A percentile compares a stretch with the other conserved stretches of the same genome.
These are phyloP conservation scores for Pectinophora gossypiella DNA, from an alignment of 1,140 invertebrate genomes.

Conservation along the genomic window DNA sequence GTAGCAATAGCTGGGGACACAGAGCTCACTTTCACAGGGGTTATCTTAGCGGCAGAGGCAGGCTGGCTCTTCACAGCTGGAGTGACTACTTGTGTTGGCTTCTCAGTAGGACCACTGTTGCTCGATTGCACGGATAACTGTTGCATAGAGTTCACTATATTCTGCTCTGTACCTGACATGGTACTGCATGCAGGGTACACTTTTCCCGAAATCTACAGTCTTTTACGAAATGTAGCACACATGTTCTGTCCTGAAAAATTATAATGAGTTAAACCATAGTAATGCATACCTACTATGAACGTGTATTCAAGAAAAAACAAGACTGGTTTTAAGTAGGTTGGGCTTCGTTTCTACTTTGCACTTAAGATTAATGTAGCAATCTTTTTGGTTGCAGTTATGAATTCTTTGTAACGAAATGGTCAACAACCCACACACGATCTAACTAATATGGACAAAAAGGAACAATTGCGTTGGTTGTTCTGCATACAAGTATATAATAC, in stretches of 20 bases:
- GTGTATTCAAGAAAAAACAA: too few relatives aligned
- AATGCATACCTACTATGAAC: too few relatives aligned
- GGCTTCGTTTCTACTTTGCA: background rate
- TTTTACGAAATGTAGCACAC: slow-evolving; percentile 29
- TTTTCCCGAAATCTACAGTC: slow-evolving; percentile 32
- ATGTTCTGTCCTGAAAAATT: slow-evolving; percentile 45
- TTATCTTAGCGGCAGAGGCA: slow-evolving; percentile 39
- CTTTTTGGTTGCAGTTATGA: background rate
- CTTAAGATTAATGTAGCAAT: background rate
- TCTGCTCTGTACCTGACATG: slow-evolving; percentile 72
- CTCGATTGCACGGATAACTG: slow-evolving; percentile 66
- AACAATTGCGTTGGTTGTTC: slow-evolving; percentile 20
- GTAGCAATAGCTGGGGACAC: slow-evolving; percentile 67
- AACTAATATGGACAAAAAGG: slow-evolving; percentile 33
- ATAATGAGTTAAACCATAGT: slow-evolving; percentile 1
- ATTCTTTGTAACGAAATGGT: slow-evolving; percentile 25
- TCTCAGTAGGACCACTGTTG: slow-evolving; percentile 62
- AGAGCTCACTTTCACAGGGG: slow-evolving; percentile 48
- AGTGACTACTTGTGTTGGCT: slow-evolving; percentile 67
- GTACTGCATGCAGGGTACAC: slow-evolving; percentile 50
- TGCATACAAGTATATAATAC: slow-evolving; percentile 4
- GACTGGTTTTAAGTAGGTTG: background rate
- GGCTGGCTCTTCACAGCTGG: slow-evolving; percentile 64
- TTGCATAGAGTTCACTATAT: slow-evolving; percentile 69
- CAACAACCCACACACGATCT: slow-evolving; percentile 64